Evolutionary conservation across 1,140 invertebrate species (phyloP).

Genomic region (Drosophila parabipectinata): DNA sequence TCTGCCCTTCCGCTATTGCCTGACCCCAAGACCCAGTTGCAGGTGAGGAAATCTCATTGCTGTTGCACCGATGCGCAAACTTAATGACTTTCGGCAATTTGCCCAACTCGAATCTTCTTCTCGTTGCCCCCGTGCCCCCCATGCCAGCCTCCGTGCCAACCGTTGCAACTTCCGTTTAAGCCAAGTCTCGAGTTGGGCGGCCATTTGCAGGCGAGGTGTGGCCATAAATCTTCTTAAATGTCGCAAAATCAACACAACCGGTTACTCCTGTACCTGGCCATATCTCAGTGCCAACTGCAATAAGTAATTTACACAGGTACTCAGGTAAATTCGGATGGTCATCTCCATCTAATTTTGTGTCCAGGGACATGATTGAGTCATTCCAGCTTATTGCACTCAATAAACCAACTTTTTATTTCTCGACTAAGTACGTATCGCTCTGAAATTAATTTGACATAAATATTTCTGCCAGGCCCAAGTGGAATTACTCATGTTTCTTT

Average conservation of each 20-base stretch:
- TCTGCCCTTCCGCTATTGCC: slow-evolving; percentile 13
- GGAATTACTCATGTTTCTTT: not conserved
- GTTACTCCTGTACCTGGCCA: slow-evolving; percentile 16
- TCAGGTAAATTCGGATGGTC: slow-evolving; percentile 4
- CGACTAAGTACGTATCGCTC: not conserved
- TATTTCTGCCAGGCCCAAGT: slow-evolving; percentile 5
- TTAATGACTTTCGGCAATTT: slow-evolving; percentile 79
- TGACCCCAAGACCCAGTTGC: not conserved
- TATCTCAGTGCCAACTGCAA: slow-evolving; percentile 23
- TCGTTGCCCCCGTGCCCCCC: not conserved
- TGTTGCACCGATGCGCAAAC: slow-evolving; percentile 59
- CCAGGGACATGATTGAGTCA: slow-evolving; percentile 10
- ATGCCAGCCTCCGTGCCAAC: not conserved
- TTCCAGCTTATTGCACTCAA: not conserved
- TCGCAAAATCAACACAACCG: slow-evolving; percentile 53
- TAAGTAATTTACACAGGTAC: slow-evolving; percentile 44
- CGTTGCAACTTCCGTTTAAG: slow-evolving; percentile 33
- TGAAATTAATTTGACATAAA: slow-evolving; percentile 7
- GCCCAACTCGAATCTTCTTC: slow-evolving; percentile 53
- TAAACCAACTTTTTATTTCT: slow-evolving; percentile 2
- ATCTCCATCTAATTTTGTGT: not conserved
- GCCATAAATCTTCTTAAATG: slow-evolving; percentile 63
- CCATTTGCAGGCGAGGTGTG: slow-evolving; percentile 44
- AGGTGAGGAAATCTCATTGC: slow-evolving; percentile 57
- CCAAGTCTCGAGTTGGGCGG: slow-evolving; percentile 10